Conservation (phyloP, 2,797 vertebrate genomes). For the Mormyrops attenuatus region DNA sequence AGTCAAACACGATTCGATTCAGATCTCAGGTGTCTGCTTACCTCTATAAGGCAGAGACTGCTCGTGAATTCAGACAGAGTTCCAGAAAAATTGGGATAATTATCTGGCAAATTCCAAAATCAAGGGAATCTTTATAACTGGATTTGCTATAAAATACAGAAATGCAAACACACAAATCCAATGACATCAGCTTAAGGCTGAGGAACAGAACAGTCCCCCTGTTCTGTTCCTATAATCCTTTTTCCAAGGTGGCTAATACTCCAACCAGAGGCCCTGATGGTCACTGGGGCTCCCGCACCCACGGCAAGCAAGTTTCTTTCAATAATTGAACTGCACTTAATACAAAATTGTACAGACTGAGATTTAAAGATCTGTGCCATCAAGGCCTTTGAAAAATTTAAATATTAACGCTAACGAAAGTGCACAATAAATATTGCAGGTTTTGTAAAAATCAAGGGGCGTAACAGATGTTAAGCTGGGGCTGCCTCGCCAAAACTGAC, state of each 20-base stretch:
- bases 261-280: not conserved
- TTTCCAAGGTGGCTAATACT: too few relatives aligned
- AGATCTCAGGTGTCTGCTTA: not conserved
- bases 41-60: not conserved
- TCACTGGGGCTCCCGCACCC: not conserved
- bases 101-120: not conserved
- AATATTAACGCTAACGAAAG: conserved; percentile 21
- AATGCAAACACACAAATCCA: not conserved
- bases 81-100: not conserved
- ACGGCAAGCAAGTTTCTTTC: not conserved
- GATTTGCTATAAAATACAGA: not conserved
- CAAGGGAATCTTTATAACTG: not conserved
- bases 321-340: conserved; percentile 20
- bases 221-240: not conserved
- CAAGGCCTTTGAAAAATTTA: conserved; percentile 6
- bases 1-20: not conserved
- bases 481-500: not conserved
- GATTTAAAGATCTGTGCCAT: conserved; percentile 11
- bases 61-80: not conserved
- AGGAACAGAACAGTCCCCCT: not conserved
- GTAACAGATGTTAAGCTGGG: not conserved
- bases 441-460: not conserved
- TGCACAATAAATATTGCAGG: conserved; percentile 25
- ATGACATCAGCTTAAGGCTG: not conserved
- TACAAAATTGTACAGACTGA: conserved; percentile 5